Conservation (phyloP, 1,140 invertebrate genomes). For the Nephotettix cincticeps region DNA sequence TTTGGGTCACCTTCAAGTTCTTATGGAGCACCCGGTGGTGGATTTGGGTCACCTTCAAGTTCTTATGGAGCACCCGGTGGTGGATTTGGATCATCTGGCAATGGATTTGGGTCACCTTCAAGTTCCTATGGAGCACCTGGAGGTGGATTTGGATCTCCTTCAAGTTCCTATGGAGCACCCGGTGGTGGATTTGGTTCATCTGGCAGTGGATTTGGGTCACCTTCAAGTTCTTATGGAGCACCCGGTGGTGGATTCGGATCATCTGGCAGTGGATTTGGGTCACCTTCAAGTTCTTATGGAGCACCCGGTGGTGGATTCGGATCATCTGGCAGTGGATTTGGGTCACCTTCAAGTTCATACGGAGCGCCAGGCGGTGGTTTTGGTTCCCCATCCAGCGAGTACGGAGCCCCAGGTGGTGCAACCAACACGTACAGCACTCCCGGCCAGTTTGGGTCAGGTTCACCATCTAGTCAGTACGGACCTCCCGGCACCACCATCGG, state of each 20-base stretch:
- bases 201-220: slow-evolving; percentile 29
- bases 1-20: slow-evolving; percentile 25
- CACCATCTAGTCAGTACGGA: slow-evolving; percentile 28
- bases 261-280: not conserved
- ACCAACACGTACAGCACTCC: not conserved
- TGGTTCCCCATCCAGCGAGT: slow-evolving; percentile 39
- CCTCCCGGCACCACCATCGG: not conserved
- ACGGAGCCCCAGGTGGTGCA: slow-evolving; percentile 37
- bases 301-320: not conserved
- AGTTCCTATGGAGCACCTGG: slow-evolving; percentile 40
- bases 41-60: slow-evolving; percentile 25
- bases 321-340: slow-evolving; percentile 39
- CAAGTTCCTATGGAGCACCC: slow-evolving; percentile 39
- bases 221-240: not conserved
- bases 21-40: slow-evolving; percentile 26
- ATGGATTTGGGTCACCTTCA: slow-evolving; percentile 34
- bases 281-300: not conserved
- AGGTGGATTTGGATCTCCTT: slow-evolving; percentile 25
- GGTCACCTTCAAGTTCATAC: slow-evolving; percentile 24
- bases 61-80: slow-evolving; percentile 23
- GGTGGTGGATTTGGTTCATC: slow-evolving; percentile 41
- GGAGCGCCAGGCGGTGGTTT: slow-evolving; percentile 43
- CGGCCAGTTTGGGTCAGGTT: not conserved
- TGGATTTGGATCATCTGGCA: slow-evolving; percentile 27
- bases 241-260: not conserved